A percentile compares a stretch with the other conserved stretches of the same genome.
phyloP scores from a whole-genome alignment of 2,888 invertebrate genomes.

The Cerastis rubricosa region DNA sequence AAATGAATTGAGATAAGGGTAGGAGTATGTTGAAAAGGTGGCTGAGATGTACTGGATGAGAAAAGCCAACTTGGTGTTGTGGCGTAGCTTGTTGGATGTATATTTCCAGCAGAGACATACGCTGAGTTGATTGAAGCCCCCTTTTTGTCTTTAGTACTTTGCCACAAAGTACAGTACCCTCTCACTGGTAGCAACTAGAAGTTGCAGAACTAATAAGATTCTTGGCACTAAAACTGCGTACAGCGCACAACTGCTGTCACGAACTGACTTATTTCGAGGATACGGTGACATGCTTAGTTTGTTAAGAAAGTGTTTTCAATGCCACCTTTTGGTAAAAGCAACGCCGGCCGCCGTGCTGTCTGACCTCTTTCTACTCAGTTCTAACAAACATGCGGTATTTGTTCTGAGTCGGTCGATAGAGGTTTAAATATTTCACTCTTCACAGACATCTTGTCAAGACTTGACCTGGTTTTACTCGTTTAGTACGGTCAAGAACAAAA shows the following conservation, averaged over 20 bases:
- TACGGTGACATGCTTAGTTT: not conserved
- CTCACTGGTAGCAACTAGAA: not conserved
- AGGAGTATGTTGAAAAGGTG: no score
- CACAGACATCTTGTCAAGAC: not conserved
- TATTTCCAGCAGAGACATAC: not conserved
- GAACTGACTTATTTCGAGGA: not conserved
- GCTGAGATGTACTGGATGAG: not conserved
- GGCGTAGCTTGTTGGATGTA: not conserved
- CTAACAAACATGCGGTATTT: not conserved
- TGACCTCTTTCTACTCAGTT: not conserved
- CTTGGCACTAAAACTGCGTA: not conserved
- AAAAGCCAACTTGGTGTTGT: no score
- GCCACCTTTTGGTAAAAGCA: not conserved
- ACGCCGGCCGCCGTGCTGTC: not conserved
- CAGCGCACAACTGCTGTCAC: not conserved
- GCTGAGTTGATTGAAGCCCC: no score
- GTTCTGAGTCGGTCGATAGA: not conserved
- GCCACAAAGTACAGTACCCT: not conserved
- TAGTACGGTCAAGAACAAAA: not conserved
- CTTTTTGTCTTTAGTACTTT: no score
- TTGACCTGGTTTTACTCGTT: not conserved
- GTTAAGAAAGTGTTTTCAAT: not conserved
- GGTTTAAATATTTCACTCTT: not conserved
- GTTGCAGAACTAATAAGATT: not conserved
- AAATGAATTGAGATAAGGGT: no score